Base-by-base conservation (phyloP, 2,888 invertebrate genomes). In the Drepanosiphum platanoidis region DNA sequence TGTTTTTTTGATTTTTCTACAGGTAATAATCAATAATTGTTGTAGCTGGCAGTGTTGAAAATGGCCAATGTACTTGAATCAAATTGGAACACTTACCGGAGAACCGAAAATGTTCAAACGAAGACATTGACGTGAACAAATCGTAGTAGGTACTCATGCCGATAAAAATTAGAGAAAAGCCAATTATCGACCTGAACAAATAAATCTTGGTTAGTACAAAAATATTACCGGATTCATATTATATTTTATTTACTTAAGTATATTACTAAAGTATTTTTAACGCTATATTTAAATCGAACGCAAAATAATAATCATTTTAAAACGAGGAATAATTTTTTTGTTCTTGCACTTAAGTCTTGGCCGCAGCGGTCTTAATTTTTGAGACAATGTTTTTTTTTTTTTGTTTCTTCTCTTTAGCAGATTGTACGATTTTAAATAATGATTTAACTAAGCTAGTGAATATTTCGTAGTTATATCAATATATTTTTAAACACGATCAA, bases 81-180 rank as follows among this genome's bases (percentile, higher is more conserved):
- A 70, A 46, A n/a, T 36, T 18, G 0, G 30, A 3, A 36, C 8
- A 86, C 84, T 75, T 27, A 87, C 87, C 87, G 68, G 61, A 86
- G 80, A 68, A 86, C 22, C 71, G 68, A 68, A 81, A 82, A 64
- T 82, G 74, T 27, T 81, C 74, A 32, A 86, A 75, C 27, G 86
- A 74, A 81, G 86, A 86, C 80, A 87, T 87, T 15, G 80, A 82
- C n/a, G 83, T 86, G 64, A 87, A 86, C 15, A 87, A 52, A 18
- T 87, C 86, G 27, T 86, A 86, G 22, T 46, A 61, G 8, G 87
- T 87, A 46, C 86, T 77, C 32, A 79, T 13, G 15, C 58, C 27
- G 34, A 71, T 80, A 15, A 83, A 79, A 52, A 77, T 15, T 36
- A 83, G 72, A 9, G 79, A 70, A 7, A 77, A 61, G n/a, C 80